Conservation (phyloP, 2,888 invertebrate species). For the Agrotis ipsilon region DNA sequence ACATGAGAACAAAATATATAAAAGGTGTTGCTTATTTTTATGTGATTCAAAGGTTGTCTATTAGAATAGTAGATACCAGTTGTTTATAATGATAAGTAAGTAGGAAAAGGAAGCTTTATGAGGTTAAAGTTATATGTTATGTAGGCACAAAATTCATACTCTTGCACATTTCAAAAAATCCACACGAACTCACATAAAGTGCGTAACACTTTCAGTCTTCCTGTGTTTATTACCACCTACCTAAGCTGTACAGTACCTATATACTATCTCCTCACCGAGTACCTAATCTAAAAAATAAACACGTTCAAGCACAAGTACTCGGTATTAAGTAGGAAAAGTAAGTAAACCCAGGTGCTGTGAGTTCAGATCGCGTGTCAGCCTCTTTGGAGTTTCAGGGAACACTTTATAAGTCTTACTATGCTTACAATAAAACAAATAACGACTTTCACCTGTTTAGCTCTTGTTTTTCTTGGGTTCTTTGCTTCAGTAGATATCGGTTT, state of each 20-base stretch:
- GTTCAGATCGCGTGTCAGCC: conserved; percentile 43
- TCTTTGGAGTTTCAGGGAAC: conserved; percentile 42
- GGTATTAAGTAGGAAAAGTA: conserved; percentile 32
- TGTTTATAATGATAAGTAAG: no score
- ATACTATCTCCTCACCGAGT: neutral
- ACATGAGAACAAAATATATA: no score
- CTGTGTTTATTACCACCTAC: conserved; percentile 4
- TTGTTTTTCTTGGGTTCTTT: conserved; percentile 44
- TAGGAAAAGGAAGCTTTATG: no score
- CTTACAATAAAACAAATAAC: conserved; percentile 56
- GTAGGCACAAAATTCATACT: no score
- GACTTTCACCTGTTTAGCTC: conserved; percentile 42
- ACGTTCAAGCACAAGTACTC: conserved; percentile 24
- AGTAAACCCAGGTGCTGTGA: conserved; percentile 35
- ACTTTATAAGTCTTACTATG: conserved; percentile 47
- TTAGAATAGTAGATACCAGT: no score
- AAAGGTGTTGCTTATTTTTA: no score
- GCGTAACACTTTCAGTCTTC: neutral
- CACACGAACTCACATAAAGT: neutral
- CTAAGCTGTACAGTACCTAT: neutral
- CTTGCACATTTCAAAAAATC: no score
- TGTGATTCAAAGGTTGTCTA: no score
- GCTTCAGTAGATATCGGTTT: conserved; percentile 27
- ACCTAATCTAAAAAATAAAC: conserved; percentile 32
- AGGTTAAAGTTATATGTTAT: no score